These are phyloP conservation scores for Peromyscus attwateri DNA, from an alignment of 2,797 vertebrate genomes.

Conservation along the genomic window DNA sequence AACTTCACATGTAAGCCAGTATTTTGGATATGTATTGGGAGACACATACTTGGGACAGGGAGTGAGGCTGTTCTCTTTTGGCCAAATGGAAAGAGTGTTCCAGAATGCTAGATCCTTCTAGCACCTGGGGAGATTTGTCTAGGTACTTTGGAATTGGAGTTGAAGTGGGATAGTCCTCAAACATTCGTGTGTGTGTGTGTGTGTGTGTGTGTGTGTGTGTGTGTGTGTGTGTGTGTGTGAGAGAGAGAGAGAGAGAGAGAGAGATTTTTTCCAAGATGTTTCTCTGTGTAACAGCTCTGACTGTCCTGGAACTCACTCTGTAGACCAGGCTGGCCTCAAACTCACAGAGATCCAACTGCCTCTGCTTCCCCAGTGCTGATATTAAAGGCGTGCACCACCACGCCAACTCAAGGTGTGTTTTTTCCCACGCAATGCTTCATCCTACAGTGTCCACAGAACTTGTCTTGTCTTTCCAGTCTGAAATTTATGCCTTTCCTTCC, in stretches of 20 bases:
- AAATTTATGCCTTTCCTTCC: neutral
- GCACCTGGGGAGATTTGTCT: too few relatives aligned
- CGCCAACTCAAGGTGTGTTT: neutral
- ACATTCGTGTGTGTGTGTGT: too few relatives aligned
- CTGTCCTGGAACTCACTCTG: neutral
- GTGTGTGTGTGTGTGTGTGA: neutral
- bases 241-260: too few relatives aligned
- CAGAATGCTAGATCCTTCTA: neutral
- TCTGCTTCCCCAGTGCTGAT: neutral
- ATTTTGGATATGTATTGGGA: neutral
- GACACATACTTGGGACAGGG: neutral
- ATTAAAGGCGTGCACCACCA: neutral
- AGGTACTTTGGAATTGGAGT: neutral
- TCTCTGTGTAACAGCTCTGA: neutral
- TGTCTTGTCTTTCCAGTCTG: neutral
- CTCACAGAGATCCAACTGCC: neutral
- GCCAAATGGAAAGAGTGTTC: neutral
- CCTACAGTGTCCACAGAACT: neutral
- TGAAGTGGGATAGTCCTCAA: fast-evolving
- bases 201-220: too few relatives aligned
- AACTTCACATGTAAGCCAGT: neutral
- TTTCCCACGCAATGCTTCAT: neutral
- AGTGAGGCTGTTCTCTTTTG: neutral
- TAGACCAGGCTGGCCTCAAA: neutral
- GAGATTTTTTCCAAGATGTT: neutral